Percentiles rank a stretch among this genome's conserved stretches.
Evolutionary conservation across 1,140 invertebrate species (phyloP).

Genomic region (Dreissena polymorpha): DNA sequence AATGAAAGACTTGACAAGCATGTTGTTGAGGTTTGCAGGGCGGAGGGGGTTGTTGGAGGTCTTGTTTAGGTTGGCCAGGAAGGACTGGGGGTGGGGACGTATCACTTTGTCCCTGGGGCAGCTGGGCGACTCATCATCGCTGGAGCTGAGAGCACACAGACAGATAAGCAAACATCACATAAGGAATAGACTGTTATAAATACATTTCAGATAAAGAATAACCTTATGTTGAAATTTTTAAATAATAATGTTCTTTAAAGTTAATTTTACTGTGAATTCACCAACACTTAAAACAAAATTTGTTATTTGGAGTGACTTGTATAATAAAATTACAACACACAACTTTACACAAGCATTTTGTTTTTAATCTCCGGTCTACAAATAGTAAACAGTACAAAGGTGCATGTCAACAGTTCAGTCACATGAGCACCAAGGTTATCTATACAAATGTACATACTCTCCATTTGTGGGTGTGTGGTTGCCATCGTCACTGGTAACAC

Average conservation of each 20-base stretch:
- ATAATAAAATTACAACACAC: no score
- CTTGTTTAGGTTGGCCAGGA: constrained; percentile 42
- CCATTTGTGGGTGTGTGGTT: neutral
- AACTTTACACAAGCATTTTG: no score
- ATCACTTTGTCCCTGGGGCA: neutral
- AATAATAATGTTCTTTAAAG: no score
- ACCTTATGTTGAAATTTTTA: neutral
- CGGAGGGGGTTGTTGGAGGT: constrained; percentile 22
- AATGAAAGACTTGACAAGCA: constrained; percentile 45
- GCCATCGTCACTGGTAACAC: neutral
- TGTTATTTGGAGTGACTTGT: no score
- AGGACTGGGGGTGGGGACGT: constrained; percentile 30
- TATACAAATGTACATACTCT: neutral
- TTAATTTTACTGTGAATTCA: neutral
- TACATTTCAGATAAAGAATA: neutral
- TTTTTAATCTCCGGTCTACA: neutral
- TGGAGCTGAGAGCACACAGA: constrained; percentile 4
- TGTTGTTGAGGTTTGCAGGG: constrained; percentile 16
- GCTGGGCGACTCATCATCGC: constrained; percentile 13
- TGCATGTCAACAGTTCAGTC: neutral
- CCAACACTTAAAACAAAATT: no score
- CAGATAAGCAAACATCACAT: neutral
- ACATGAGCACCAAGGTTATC: neutral
- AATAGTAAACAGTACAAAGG: neutral
- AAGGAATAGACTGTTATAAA: neutral